Base-by-base conservation (phyloP, 2,797 vertebrate species). In the Sebastes trivittatus region DNA sequence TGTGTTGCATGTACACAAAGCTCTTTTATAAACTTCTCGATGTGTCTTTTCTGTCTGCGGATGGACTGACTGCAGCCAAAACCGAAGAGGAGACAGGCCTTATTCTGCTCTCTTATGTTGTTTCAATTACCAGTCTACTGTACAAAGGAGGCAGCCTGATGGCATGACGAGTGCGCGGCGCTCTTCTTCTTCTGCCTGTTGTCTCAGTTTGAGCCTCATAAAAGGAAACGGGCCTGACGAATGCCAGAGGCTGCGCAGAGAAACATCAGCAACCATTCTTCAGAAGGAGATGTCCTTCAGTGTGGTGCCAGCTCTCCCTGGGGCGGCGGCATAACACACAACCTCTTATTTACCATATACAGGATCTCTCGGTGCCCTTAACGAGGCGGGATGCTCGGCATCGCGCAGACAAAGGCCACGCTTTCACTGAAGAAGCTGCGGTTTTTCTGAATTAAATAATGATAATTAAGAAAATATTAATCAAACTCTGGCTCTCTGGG, bases 381-480 rank as follows among this genome's bases (percentile, higher is more conserved):
- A 95, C 94, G 93, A 95, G 93, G 91, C 73, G 68, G 85, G 87
- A 85, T 85, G 81, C 88, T 82, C 88, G 80, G 85, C 82, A 73
- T 81, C 86, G 60, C 82, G 78, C 67, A 92, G 86, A 92, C 87
- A 92, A 92, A 92, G 91, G 92, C 86, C 89, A 63, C 27, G 22
- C 82, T 85, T 85, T 82, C 78, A 75, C 84, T 55, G 76, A 66
- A 91, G 83, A 88, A 73, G 81, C 84, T 67, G 66, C 56, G 88
- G 73, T 84, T 91, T 88, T 87, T 73, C 86, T 85, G 93, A 89
- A 95, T 93, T 92, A 94, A 95, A 95, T 92, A 95, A 94, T 91
- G 92, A 94, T 94, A 96, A 96, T 96, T 94, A 95, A 94, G 93
- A 92, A 95, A 95, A 95, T 94, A 95, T 95, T 92, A 94, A 95